Conservation (phyloP, 1,140 invertebrate genomes). For the Zaprionus africanus region DNA sequence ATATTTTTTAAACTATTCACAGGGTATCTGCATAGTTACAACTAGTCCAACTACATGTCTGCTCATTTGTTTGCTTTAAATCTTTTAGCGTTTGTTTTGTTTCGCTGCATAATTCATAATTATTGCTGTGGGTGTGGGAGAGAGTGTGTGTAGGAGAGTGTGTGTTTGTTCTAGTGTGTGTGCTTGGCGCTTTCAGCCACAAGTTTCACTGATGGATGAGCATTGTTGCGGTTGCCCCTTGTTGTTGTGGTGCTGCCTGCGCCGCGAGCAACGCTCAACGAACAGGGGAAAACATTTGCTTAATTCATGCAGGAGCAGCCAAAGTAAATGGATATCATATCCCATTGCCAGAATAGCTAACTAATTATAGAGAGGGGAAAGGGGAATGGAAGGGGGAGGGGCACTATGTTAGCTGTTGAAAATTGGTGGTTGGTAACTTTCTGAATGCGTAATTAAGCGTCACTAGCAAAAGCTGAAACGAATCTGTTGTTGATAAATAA, state of each 20-base stretch:
- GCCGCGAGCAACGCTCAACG: slow-evolving; percentile 14
- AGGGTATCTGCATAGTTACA: not conserved
- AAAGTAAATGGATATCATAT: slow-evolving; percentile 28
- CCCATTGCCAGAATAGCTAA: slow-evolving; percentile 6
- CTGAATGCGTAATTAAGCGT: slow-evolving; percentile 13
- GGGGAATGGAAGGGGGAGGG: not conserved
- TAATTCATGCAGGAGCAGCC: slow-evolving; percentile 41
- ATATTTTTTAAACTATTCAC: too few relatives aligned
- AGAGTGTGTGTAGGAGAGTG: not conserved
- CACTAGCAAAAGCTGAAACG: not conserved
- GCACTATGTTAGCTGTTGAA: not conserved
- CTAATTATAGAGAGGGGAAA: not conserved
- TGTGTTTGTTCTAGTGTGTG: not conserved
- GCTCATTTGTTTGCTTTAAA: slow-evolving; percentile 23
- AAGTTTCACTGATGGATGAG: slow-evolving; percentile 10
- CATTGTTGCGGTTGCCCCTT: slow-evolving; percentile 11
- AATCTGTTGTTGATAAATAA: slow-evolving; percentile 4
- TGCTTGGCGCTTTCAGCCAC: not conserved
- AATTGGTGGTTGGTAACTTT: slow-evolving; percentile 13
- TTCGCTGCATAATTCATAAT: slow-evolving; percentile 61
- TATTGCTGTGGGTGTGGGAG: slow-evolving; percentile 8
- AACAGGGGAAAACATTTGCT: slow-evolving; percentile 26
- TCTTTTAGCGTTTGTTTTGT: slow-evolving; percentile 19
- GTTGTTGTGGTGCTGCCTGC: not conserved
- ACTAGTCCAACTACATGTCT: not conserved